Conservation (phyloP, 1,140 invertebrate species). For the Bombus turneri region DNA sequence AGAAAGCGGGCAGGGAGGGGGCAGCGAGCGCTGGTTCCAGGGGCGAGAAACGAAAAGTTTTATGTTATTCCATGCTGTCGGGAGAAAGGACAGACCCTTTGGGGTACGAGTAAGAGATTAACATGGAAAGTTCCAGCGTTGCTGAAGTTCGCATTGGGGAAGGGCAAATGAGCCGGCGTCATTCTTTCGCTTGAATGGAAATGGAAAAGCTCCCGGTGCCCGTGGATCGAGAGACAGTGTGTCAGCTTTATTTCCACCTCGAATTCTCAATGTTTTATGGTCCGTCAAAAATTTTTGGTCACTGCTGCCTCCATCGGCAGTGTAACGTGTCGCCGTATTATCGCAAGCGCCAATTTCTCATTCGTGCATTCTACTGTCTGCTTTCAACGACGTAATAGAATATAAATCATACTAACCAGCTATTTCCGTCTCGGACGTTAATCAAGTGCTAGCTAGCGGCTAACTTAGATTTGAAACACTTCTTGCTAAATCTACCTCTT, state of each 20-base stretch:
- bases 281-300: not conserved
- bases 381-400: too few relatives aligned
- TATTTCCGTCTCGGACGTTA: too few relatives aligned
- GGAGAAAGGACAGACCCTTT: conserved; percentile 55
- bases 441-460: too few relatives aligned
- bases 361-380: too few relatives aligned
- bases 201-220: conserved; percentile 12
- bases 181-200: conserved; percentile 54
- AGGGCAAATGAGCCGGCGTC: conserved; percentile 64
- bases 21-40: not conserved
- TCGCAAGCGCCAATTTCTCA: too few relatives aligned
- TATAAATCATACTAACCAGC: too few relatives aligned
- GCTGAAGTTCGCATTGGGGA: conserved; percentile 65
- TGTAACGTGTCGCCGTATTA: too few relatives aligned
- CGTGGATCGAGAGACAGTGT: conserved; percentile 20
- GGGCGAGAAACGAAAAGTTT: conserved; percentile 69
- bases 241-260: conserved; percentile 26
- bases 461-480: too few relatives aligned
- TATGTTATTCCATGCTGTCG: conserved; percentile 60
- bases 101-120: conserved; percentile 71
- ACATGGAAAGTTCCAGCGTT: conserved; percentile 75
- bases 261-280: conserved; percentile 9
- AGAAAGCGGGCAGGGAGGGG: not conserved
- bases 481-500: too few relatives aligned
- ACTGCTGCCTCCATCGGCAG: not conserved